Percentiles rank a stretch among this genome's conserved stretches.
These are phyloP conservation scores for Tenebrio molitor DNA, from an alignment of 1,140 invertebrate genomes.

Conservation along the genomic window DNA sequence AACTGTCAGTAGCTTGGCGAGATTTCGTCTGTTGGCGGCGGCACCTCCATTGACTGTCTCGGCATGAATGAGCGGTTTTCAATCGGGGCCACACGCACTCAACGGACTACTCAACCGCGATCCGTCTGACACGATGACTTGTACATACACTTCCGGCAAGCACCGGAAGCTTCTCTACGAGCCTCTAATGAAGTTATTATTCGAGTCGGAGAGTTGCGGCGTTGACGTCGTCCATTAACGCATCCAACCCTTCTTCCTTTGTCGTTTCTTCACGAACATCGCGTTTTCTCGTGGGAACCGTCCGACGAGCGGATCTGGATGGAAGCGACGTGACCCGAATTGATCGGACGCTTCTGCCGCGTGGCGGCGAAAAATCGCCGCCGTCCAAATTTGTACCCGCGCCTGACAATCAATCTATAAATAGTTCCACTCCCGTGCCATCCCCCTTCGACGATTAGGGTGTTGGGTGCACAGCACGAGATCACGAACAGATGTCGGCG, in stretches of 20 bases:
- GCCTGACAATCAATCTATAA: slow-evolving; percentile 43
- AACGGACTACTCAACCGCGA: slow-evolving; percentile 17
- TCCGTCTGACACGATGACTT: slow-evolving; percentile 43
- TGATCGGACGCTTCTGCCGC: neutral
- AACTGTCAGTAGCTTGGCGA: too few species aligned
- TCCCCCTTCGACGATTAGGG: slow-evolving; percentile 39
- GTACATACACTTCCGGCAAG: slow-evolving; percentile 39
- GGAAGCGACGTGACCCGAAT: slow-evolving; percentile 2
- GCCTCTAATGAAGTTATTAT: slow-evolving; percentile 39
- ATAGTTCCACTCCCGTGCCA: slow-evolving; percentile 27
- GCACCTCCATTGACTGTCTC: too few species aligned
- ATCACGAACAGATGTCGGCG: slow-evolving; percentile 50
- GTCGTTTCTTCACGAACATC: neutral
- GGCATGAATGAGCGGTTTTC: slow-evolving; percentile 19
- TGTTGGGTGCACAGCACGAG: neutral
- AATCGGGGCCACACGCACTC: slow-evolving; percentile 40
- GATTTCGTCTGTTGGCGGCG: too few species aligned
- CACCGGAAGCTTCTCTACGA: slow-evolving; percentile 32
- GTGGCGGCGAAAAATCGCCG: neutral
- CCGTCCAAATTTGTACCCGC: neutral
- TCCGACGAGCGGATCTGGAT: neutral
- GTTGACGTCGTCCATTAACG: slow-evolving; percentile 19
- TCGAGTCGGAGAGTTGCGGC: neutral
- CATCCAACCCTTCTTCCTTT: slow-evolving; percentile 32
- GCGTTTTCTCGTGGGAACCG: slow-evolving; percentile 42